Base-by-base conservation (phyloP, 2,888 invertebrate genomes). In the Gandaritis pyraliata region DNA sequence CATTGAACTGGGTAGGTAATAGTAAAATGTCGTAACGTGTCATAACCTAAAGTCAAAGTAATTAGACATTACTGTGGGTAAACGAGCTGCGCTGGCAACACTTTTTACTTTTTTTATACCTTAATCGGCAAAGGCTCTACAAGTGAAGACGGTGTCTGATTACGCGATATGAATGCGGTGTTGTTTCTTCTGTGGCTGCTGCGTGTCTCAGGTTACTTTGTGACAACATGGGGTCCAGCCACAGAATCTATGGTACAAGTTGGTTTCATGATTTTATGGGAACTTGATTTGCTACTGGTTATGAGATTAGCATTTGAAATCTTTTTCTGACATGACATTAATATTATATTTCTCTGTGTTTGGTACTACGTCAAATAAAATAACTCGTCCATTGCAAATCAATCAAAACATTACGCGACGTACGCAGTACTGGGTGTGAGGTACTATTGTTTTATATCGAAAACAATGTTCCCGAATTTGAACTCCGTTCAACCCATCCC, bases 121-220 rank as follows among this genome's bases (percentile, higher is more conserved):
- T 33, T 49, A 61, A 56, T 59, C 67, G 61, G 64, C 72, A 72
- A 76, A 71, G 68, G 66, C 59, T 63, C 64, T 50, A 47, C 68
- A 69, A 64, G 57, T 63, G 66, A 70, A 69, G 38, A 38, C 23
- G 75, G 78, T 76, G 69, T 78, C 72, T 48, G 75, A 74, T 80
- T 75, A 72, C 78, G 54, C 71, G 77, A 78, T 76, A 77, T 71
- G 69, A 74, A 66, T 70, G 64, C 70, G 79, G 73, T 74, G 73
- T 13, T 61, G 43, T 61, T 62, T 58, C 58, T 58, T 45, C 56
- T 62, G 58, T 53, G 62, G 57, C 61, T 30, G 58, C 50, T 59
- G 58, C 15, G 60, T 29, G 49, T 16, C 36, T 68, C 62, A 29
- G 55, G 58, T 70, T 65, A 57, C 69, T 30, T 58, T 65, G 38